These are phyloP conservation scores for Gambusia holbrooki DNA, from an alignment of 2,113 vertebrate genomes.

Conservation along the genomic window DNA sequence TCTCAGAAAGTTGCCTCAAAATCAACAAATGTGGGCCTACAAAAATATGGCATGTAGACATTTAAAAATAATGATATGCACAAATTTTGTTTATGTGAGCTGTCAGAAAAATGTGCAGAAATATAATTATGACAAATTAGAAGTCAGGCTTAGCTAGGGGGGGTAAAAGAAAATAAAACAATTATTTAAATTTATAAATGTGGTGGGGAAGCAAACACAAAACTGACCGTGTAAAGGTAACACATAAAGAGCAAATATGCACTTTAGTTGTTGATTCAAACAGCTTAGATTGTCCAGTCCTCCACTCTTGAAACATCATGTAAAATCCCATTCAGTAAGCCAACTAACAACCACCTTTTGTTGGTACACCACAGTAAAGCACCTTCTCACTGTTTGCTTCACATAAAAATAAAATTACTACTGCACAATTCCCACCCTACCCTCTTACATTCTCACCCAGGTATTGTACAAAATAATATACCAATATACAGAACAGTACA, in stretches of 20 bases:
- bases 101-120: background rate
- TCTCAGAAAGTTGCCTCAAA: too few species aligned
- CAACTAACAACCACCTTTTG: slow-evolving; percentile 63
- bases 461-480: slow-evolving; percentile 79
- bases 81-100: background rate
- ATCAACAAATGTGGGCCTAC: too few species aligned
- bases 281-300: slow-evolving; percentile 11
- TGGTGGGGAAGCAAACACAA: slow-evolving; percentile 9
- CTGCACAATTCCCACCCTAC: slow-evolving; percentile 65
- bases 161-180: background rate
- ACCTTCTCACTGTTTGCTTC: slow-evolving; percentile 77
- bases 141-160: background rate
- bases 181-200: background rate
- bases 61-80: background rate
- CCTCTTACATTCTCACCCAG: slow-evolving; percentile 76
- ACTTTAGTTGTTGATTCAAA: slow-evolving; percentile 25
- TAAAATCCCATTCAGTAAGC: slow-evolving; percentile 59
- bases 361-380: slow-evolving; percentile 78
- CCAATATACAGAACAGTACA: slow-evolving; percentile 78
- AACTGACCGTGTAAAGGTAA: background rate
- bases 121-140: background rate
- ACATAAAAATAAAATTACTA: slow-evolving; percentile 78
- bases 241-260: background rate
- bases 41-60: too few species aligned
- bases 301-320: slow-evolving; percentile 20